phyloP scores from a whole-genome alignment of 2,888 invertebrate genomes.

The Acronicta aceris region DNA sequence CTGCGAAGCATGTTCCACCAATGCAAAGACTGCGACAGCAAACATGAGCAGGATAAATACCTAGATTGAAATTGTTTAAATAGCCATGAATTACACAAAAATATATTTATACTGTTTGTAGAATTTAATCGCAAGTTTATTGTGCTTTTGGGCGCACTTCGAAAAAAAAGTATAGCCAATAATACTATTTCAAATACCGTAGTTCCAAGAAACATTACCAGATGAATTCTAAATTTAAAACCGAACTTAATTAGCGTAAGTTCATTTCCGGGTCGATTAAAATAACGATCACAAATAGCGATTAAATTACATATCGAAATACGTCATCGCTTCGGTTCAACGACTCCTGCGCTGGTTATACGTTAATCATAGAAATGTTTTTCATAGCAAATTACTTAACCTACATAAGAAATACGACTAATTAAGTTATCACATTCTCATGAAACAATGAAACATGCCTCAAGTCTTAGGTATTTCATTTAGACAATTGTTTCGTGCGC shows the following conservation, averaged over 20 bases:
- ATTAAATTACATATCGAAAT: conserved; percentile 10
- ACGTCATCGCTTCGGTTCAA: conserved; percentile 29
- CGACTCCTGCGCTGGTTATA: conserved; percentile 2
- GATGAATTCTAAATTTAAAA: conserved; percentile 1
- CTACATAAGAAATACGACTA: conserved; percentile 3
- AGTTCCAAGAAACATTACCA: neutral
- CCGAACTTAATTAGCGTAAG: conserved; percentile 6
- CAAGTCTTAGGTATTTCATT: conserved; percentile 2
- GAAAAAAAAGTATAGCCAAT: too few species aligned
- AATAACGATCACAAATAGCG: conserved; percentile 9
- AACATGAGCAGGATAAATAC: too few species aligned
- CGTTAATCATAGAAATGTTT: conserved; percentile 12
- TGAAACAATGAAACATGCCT: conserved; percentile 33
- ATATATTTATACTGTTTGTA: too few species aligned
- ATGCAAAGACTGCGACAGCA: too few species aligned
- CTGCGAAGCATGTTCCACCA: too few species aligned
- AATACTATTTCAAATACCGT: too few species aligned
- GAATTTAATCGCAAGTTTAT: too few species aligned
- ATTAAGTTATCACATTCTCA: conserved; percentile 21
- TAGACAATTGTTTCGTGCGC: neutral
- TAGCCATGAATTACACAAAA: too few species aligned
- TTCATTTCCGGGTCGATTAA: conserved; percentile 30
- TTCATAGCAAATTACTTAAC: neutral
- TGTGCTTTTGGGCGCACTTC: too few species aligned
- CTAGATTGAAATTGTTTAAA: too few species aligned